These are phyloP conservation scores for Hydrolagus affinis DNA, from an alignment of 2,113 vertebrate species.

Conservation along the genomic window DNA sequence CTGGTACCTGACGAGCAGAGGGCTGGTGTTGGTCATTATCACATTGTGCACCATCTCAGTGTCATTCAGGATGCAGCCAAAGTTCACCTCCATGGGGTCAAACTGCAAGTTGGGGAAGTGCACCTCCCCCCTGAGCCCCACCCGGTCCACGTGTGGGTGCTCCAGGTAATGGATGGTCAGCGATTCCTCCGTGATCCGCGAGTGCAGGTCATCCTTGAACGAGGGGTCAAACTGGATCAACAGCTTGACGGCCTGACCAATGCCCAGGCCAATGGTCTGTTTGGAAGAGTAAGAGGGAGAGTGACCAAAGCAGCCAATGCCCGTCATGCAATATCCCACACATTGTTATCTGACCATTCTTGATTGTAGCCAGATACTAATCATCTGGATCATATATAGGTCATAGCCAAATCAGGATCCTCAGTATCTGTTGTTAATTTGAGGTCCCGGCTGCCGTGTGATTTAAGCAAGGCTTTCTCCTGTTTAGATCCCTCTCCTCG, in stretches of 20 bases:
- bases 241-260: conserved; percentile 47
- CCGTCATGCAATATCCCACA: too few relatives aligned
- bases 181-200: conserved; percentile 49
- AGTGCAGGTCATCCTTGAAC: conserved; percentile 46
- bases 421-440: too few relatives aligned
- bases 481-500: too few relatives aligned
- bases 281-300: not conserved
- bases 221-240: conserved; percentile 67
- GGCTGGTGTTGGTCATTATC: conserved; percentile 67
- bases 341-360: too few relatives aligned
- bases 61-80: conserved; percentile 69
- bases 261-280: conserved; percentile 58
- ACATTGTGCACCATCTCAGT: conserved; percentile 52
- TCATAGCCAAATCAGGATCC: too few relatives aligned
- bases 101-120: conserved; percentile 71
- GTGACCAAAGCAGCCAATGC: too few relatives aligned
- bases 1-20: conserved; percentile 56
- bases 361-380: too few relatives aligned
- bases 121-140: conserved; percentile 58
- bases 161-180: conserved; percentile 59
- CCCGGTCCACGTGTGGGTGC: conserved; percentile 58
- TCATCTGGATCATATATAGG: too few relatives aligned
- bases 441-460: too few relatives aligned
- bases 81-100: conserved; percentile 59
- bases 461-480: too few relatives aligned